A percentile compares a stretch with the other conserved stretches of the same genome.
phyloP scores from a whole-genome alignment of 2,888 invertebrate genomes.

The Spialia ferax region DNA sequence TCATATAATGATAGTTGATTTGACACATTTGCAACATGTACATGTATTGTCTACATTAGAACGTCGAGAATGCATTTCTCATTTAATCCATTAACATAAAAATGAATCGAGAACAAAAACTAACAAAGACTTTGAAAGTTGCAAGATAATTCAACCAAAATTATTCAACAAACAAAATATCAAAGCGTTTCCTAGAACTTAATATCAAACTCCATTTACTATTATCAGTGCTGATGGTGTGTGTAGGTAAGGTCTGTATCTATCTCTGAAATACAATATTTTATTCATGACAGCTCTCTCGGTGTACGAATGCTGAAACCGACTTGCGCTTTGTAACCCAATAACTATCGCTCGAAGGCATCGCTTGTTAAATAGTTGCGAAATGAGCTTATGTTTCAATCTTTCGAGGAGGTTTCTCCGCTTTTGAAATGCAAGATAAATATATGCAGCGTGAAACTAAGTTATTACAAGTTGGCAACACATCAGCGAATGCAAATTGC shows the following conservation, averaged over 20 bases:
- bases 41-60: no score
- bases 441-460: slow-evolving; percentile 29
- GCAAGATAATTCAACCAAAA: no score
- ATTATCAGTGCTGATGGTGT: no score
- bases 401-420: slow-evolving; percentile 16
- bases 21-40: neutral
- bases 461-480: slow-evolving; percentile 50
- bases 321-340: slow-evolving; percentile 22
- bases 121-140: no score
- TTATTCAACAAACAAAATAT: no score
- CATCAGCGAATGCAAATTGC: slow-evolving; percentile 64
- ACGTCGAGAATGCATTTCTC: no score
- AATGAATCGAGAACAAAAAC: neutral
- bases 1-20: no score
- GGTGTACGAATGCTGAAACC: neutral
- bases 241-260: neutral
- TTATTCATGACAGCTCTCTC: neutral
- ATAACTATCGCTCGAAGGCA: slow-evolving; percentile 3
- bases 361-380: slow-evolving; percentile 10
- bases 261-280: neutral
- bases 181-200: no score
- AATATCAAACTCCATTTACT: no score
- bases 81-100: neutral
- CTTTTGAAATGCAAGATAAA: slow-evolving; percentile 23
- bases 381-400: slow-evolving; percentile 28